Evolutionary conservation across 2,888 invertebrate species (phyloP).

Genomic region (Thymelicus sylvestris): DNA sequence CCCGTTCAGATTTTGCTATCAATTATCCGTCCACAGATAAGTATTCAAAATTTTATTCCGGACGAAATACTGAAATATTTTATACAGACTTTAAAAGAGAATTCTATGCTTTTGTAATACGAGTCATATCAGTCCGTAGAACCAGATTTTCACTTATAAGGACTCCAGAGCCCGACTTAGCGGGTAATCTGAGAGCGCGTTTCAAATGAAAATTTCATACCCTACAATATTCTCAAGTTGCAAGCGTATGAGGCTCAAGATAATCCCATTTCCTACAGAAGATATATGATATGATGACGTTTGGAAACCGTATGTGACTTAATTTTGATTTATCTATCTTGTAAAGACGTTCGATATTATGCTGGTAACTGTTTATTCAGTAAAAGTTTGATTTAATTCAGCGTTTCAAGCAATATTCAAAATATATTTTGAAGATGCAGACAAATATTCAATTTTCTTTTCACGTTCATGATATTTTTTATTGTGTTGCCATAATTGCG

Average conservation of each 20-base stretch:
- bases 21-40: slow-evolving; percentile 20
- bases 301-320: slow-evolving; percentile 27
- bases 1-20: not conserved
- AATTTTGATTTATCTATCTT: slow-evolving; percentile 26
- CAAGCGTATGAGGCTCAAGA: slow-evolving; percentile 35
- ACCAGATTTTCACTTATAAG: slow-evolving; percentile 36
- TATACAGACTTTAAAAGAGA: not conserved
- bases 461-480: no score
- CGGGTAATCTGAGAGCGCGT: slow-evolving; percentile 38
- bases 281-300: slow-evolving; percentile 37
- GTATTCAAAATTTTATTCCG: slow-evolving; percentile 32
- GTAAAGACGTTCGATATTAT: slow-evolving; percentile 1
- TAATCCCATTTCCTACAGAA: slow-evolving; percentile 37
- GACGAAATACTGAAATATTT: slow-evolving; percentile 12
- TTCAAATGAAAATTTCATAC: slow-evolving; percentile 38
- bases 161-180: slow-evolving; percentile 35
- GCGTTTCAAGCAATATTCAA: no score
- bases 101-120: slow-evolving; percentile 2
- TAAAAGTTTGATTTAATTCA: no score
- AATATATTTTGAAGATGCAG: no score
- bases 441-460: no score
- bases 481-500: no score
- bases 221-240: slow-evolving; percentile 37
- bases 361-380: not conserved
- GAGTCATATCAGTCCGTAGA: slow-evolving; percentile 10